A percentile compares a stretch with the other conserved stretches of the same genome.
phyloP scores from a whole-genome alignment of 23 tunicate species.

The Phallusia fumigata region DNA sequence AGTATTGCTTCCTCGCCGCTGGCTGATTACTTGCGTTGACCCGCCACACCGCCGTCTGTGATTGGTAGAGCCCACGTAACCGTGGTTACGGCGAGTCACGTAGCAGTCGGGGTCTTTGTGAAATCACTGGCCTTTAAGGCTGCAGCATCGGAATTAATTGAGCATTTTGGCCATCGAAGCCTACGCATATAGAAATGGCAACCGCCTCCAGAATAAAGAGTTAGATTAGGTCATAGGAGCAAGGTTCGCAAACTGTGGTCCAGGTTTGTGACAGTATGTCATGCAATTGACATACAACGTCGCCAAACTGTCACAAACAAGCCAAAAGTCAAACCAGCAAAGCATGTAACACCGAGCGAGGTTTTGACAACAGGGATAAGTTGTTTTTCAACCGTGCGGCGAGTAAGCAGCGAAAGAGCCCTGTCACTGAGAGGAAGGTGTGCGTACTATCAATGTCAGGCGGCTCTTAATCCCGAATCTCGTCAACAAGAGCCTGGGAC shows the following conservation, averaged over 20 bases:
- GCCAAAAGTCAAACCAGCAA: background rate
- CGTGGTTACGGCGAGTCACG: conserved; percentile 15
- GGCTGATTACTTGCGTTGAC: conserved; percentile 6
- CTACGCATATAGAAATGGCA: background rate
- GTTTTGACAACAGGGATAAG: background rate
- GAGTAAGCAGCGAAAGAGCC: conserved; percentile 9
- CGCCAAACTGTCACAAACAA: background rate
- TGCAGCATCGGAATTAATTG: background rate
- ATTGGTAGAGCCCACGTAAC: background rate
- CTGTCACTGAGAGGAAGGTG: background rate
- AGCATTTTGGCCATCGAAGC: background rate
- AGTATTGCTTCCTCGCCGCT: background rate
- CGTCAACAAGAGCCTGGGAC: background rate
- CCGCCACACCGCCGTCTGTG: background rate
- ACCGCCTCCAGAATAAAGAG: background rate
- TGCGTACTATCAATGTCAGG: conserved; percentile 9
- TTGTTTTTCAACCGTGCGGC: background rate
- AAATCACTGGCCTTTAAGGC: conserved; percentile 11
- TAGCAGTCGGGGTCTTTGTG: background rate
- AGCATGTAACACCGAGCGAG: background rate
- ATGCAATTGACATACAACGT: background rate
- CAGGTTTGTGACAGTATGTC: background rate
- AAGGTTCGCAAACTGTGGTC: background rate
- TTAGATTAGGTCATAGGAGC: background rate
- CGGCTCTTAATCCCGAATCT: conserved; percentile 5